Conservation (phyloP, 1,140 invertebrate species). For the Diachasma alloeum region DNA sequence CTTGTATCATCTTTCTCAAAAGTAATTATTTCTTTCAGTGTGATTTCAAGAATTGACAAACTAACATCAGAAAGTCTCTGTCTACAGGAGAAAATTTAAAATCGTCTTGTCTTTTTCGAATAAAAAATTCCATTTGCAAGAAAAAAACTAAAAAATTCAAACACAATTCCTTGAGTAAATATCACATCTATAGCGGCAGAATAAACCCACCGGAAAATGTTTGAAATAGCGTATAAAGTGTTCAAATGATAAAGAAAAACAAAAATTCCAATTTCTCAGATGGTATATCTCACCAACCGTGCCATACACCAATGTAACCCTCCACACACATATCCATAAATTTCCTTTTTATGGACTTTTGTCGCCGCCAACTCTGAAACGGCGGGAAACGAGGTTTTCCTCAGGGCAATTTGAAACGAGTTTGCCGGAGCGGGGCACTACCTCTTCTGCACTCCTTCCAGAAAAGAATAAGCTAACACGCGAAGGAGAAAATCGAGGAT, state of each 20-base stretch:
- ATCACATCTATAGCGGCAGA: not conserved
- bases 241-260: not conserved
- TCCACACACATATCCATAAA: not conserved
- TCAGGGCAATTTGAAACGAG: conserved; percentile 26
- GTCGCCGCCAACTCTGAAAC: not conserved
- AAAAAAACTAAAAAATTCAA: no score
- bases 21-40: no score
- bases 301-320: not conserved
- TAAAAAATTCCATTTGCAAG: no score
- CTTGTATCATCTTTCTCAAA: no score
- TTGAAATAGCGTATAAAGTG: not conserved
- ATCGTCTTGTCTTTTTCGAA: no score
- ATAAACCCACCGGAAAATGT: not conserved
- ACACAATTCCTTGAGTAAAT: no score
- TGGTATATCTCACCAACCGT: not conserved
- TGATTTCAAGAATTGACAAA: no score
- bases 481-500: not conserved
- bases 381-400: conserved; percentile 10
- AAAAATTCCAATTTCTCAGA: not conserved
- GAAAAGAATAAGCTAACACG: not conserved
- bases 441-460: not conserved
- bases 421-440: not conserved
- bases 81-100: no score
- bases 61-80: no score
- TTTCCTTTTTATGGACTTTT: not conserved